Evolutionary conservation across 35 echinoderm and acorn worm species (phyloP).

Genomic region (Patiria miniata): DNA sequence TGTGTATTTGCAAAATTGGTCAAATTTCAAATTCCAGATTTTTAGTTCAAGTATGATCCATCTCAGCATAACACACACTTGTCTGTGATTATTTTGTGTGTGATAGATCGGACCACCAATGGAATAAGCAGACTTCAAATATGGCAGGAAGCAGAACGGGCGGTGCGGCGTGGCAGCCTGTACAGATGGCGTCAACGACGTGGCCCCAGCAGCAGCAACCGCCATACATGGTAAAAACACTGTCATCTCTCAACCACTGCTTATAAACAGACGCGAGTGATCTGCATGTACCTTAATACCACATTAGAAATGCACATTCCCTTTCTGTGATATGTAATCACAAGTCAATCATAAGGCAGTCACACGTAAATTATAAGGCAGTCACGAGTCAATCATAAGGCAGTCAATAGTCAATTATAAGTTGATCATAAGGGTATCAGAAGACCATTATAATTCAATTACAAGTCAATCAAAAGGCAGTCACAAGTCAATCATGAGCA

Average conservation of each 20-base stretch:
- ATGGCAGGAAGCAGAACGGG: conserved; percentile 43
- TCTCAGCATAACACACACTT: too few relatives aligned
- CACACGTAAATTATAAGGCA: not conserved
- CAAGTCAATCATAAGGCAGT: too few relatives aligned
- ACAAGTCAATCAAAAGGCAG: too few relatives aligned
- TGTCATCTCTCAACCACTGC: not conserved
- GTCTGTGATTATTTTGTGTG: too few relatives aligned
- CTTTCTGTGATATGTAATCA: not conserved
- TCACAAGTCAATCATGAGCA: too few relatives aligned
- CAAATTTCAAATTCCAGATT: too few relatives aligned
- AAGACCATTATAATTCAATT: not conserved
- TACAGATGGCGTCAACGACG: conserved; percentile 60
- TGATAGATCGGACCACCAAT: conserved; percentile 59
- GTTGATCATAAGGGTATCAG: not conserved
- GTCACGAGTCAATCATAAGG: not conserved
- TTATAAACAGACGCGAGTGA: too few relatives aligned
- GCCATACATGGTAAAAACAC: conserved; percentile 7
- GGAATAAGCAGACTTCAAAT: conserved; percentile 34
- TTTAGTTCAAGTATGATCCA: too few relatives aligned
- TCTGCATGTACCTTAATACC: not conserved
- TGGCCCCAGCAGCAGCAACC: conserved; percentile 18
- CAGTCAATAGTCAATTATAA: too few relatives aligned
- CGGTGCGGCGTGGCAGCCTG: conserved; percentile 53
- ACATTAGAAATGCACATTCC: not conserved
- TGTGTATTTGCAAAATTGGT: too few relatives aligned